Evolutionary conservation across 2,888 invertebrate genomes (phyloP).

Genomic region (Vanessa cardui): DNA sequence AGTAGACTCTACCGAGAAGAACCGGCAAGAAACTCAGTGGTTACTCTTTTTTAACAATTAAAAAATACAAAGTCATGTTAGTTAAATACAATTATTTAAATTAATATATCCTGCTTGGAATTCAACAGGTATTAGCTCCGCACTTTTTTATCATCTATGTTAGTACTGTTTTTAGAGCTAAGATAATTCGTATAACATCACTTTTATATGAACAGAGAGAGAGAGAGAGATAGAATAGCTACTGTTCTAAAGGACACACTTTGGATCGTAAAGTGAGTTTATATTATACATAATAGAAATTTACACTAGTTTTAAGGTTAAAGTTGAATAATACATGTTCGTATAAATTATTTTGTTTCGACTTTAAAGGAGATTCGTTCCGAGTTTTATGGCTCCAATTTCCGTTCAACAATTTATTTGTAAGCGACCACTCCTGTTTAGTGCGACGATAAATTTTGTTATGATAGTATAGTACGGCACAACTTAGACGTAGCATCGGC

Average conservation of each 20-base stretch:
- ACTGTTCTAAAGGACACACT: neutral
- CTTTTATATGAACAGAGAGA: neutral
- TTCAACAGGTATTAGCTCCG: no score
- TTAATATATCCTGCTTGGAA: no score
- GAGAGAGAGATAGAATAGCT: neutral
- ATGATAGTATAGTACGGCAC: no score
- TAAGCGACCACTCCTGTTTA: slow-evolving; percentile 32
- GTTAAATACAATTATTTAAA: no score
- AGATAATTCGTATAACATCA: neutral
- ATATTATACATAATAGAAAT: neutral
- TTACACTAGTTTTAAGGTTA: neutral
- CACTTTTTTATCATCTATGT: no score
- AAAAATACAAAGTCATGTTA: no score
- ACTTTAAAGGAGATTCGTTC: slow-evolving; percentile 24
- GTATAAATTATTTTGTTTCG: slow-evolving; percentile 33
- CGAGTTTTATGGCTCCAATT: slow-evolving; percentile 34
- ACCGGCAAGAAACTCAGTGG: no score
- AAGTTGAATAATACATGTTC: slow-evolving; percentile 20
- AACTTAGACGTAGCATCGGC: no score
- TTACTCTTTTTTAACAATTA: no score
- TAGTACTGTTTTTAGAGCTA: no score
- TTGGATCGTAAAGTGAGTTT: neutral
- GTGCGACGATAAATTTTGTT: slow-evolving; percentile 33
- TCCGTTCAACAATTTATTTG: slow-evolving; percentile 37
- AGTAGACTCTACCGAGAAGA: no score